Evolutionary conservation across 2,888 invertebrate species (phyloP).

Genomic region (Romanomermis culicivorax): DNA sequence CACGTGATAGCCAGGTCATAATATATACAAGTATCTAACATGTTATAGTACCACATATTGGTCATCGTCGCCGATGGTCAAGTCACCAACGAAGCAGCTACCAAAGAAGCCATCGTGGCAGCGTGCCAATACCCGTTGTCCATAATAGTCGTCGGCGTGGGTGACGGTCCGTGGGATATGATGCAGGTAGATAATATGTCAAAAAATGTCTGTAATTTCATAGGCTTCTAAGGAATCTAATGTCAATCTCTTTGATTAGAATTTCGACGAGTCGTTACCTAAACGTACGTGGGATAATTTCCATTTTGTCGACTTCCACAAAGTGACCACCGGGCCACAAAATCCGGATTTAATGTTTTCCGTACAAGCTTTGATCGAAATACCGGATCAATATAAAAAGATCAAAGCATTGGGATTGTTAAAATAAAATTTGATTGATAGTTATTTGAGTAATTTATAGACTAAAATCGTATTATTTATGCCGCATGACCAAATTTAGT

Average conservation of each 20-base stretch:
- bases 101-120: constrained; percentile 34
- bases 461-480: too few relatives aligned
- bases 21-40: too few relatives aligned
- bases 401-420: constrained; percentile 12
- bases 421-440: too few relatives aligned
- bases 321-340: constrained; percentile 23
- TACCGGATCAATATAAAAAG: constrained; percentile 33
- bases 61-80: constrained; percentile 37
- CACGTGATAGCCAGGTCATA: too few relatives aligned
- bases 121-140: constrained; percentile 35
- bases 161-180: constrained; percentile 37
- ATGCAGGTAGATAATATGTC: constrained; percentile 24
- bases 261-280: constrained; percentile 35
- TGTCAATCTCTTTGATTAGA: too few relatives aligned
- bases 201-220: not conserved
- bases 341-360: constrained; percentile 29
- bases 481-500: too few relatives aligned
- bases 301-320: constrained; percentile 36
- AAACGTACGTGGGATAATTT: constrained; percentile 36
- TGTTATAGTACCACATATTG: constrained; percentile 34
- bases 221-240: too few relatives aligned
- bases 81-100: constrained; percentile 34
- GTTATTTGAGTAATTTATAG: too few relatives aligned
- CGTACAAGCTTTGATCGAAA: constrained; percentile 35
- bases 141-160: constrained; percentile 36